These are phyloP conservation scores for Watersipora subatra DNA, from an alignment of 1,140 invertebrate species.

Conservation along the genomic window DNA sequence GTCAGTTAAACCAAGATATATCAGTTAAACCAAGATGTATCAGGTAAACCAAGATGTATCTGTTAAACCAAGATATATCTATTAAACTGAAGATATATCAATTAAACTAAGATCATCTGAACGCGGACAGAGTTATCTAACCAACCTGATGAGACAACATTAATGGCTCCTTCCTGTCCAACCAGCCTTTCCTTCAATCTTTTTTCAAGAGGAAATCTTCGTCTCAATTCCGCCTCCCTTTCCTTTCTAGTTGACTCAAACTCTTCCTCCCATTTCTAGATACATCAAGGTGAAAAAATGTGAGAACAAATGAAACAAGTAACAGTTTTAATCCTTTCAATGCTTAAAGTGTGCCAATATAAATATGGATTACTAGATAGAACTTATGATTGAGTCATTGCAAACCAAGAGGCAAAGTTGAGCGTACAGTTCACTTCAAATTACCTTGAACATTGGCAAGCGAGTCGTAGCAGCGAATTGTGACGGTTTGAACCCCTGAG, in stretches of 20 bases:
- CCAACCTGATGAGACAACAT: slow-evolving; percentile 63
- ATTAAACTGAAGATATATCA: neutral
- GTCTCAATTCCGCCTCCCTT: slow-evolving; percentile 62
- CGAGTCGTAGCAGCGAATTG: slow-evolving; percentile 27
- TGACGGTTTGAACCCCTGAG: slow-evolving; percentile 27
- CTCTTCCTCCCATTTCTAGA: slow-evolving; percentile 15
- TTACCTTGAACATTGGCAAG: too few relatives aligned
- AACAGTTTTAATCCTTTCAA: too few relatives aligned
- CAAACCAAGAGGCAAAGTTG: too few relatives aligned
- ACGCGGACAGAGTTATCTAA: neutral
- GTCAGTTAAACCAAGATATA: too few relatives aligned
- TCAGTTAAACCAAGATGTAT: too few relatives aligned
- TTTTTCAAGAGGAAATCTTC: slow-evolving; percentile 75
- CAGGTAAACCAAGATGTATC: neutral
- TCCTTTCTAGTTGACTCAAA: slow-evolving; percentile 43
- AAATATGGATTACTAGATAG: too few relatives aligned
- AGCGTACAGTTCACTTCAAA: too few relatives aligned
- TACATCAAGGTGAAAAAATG: too few relatives aligned
- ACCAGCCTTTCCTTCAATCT: slow-evolving; percentile 69
- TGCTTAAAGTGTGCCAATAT: too few relatives aligned
- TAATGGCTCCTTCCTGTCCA: slow-evolving; percentile 75
- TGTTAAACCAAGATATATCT: neutral
- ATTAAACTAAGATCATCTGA: neutral
- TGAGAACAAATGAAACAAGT: too few relatives aligned
- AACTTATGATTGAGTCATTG: too few relatives aligned